A percentile compares a stretch with the other conserved stretches of the same genome.
These are phyloP conservation scores for Sebastes iracundus DNA, from an alignment of 2,797 vertebrate species.

Conservation along the genomic window DNA sequence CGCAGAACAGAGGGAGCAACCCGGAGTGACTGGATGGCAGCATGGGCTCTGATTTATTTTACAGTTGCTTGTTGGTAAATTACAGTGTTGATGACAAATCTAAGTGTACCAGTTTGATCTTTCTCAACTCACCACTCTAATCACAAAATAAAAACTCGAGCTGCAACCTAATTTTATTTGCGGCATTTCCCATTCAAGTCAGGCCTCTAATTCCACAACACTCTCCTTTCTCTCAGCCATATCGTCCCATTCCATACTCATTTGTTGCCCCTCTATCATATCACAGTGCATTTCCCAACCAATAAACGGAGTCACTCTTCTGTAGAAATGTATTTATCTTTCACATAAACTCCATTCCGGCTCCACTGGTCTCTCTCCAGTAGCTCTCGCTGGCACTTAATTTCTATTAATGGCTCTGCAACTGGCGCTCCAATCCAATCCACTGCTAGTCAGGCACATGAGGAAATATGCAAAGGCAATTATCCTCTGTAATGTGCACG, in stretches of 20 bases:
- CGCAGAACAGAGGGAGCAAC: conserved; percentile 35
- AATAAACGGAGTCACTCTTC: conserved; percentile 85
- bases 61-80: conserved; percentile 39
- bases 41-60: conserved; percentile 10
- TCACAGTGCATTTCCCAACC: conserved; percentile 83
- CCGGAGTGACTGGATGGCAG: conserved; percentile 28
- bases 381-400: conserved; percentile 82
- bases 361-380: conserved; percentile 79
- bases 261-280: conserved; percentile 83
- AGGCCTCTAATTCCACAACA: conserved; percentile 67
- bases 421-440: conserved; percentile 80
- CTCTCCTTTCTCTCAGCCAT: conserved; percentile 67
- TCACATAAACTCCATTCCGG: conserved; percentile 81
- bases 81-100: conserved; percentile 1
- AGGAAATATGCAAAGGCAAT: conserved; percentile 84
- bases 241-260: conserved; percentile 77
- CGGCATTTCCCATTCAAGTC: conserved; percentile 70
- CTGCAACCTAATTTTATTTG: conserved; percentile 32
- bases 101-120: background rate
- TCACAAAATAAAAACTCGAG: conserved; percentile 17
- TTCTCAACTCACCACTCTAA: background rate
- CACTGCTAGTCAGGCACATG: conserved; percentile 63
- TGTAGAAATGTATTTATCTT: conserved; percentile 87
- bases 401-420: conserved; percentile 87
- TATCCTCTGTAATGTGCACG: conserved; percentile 79